Evolutionary conservation across 2,113 vertebrate species (phyloP), one percentile per base, ranked within the genome.

Genomic region (Otis tarda): DNA sequence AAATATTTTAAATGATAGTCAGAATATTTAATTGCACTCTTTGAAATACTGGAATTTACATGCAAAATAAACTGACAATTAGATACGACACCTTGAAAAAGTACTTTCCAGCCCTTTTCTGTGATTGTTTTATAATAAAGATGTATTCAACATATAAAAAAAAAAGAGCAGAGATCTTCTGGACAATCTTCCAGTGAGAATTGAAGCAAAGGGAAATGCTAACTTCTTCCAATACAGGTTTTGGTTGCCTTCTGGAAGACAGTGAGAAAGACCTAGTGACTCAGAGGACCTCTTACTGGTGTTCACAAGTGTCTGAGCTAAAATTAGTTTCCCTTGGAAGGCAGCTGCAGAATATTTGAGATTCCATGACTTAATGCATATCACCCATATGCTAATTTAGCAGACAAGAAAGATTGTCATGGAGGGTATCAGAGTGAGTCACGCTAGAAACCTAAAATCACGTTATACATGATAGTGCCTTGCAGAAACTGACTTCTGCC

Each of bases 1-100:
- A 97, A 97, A 96, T 96, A 95, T 96, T 97, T 96, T 94, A 96
- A 95, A 95, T 53, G 73, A 59, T 89, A 93, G 85, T 94, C 85
- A 74, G 95, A 93, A 93, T 95, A 96, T 96, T 97, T 95, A 96
- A 96, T 96, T 93, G 60, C 92, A 92, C 25, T 68, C 85, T 77
- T 78, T 64, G 79, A 89, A 96, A 87, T 64, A 64, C 64, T 68
- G 43, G 60, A 87, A 95, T 95, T 96, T 92, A 45, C 73, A 70
- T 65, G 64, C 43, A 90, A 94, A 90, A 95, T 94, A 94, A 95
- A 89, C 64, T 60, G 76, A 71, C 83, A 84, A 75, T 87, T 82
- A 86, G 71, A 39, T 33, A 21, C 1, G 7, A 59, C 52, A 94
- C 88, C 68, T 90, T 90, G 75, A 77, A 95, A 78, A 76, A 14